phyloP scores from a whole-genome alignment of 2,888 invertebrate species.

The Lithophane ornitopus region DNA sequence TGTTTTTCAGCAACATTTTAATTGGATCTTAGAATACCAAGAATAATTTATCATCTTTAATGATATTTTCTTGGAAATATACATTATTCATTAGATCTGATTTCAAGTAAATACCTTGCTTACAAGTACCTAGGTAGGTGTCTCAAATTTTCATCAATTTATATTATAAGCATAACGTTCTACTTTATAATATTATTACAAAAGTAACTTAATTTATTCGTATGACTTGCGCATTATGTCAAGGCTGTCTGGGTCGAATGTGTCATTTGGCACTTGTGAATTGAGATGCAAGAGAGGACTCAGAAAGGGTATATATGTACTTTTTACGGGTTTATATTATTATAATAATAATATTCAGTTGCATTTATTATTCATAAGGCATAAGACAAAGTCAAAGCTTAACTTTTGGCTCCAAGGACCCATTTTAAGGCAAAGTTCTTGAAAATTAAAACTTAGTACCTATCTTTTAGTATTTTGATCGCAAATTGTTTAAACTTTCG shows the following conservation, averaged over 20 bases:
- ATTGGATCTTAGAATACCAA: not conserved
- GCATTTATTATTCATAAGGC: not conserved
- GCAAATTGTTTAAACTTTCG: too few species aligned
- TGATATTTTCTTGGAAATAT: not conserved
- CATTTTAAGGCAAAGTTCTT: not conserved
- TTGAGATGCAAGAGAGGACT: conserved; percentile 12
- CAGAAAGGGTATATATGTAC: conserved; percentile 6
- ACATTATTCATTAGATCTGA: not conserved
- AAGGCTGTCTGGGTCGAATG: conserved; percentile 57
- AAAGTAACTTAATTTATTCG: conserved; percentile 40
- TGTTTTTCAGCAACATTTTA: not conserved
- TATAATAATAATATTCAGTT: not conserved
- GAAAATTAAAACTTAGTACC: not conserved
- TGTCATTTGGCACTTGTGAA: conserved; percentile 29
- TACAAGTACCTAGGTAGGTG: not conserved
- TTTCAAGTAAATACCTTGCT: not conserved
- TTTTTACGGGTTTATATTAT: not conserved
- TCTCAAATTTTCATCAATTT: not conserved
- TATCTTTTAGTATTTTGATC: too few species aligned
- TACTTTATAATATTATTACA: conserved; percentile 26
- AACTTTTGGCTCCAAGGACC: not conserved
- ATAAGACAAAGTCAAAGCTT: not conserved
- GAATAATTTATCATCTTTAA: not conserved
- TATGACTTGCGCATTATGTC: conserved; percentile 50
- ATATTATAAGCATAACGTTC: conserved; percentile 16